A percentile compares a stretch with the other conserved stretches of the same genome.
Evolutionary conservation across 1,140 invertebrate species (phyloP).

Genomic region (Ptiloglossa arizonensis): DNA sequence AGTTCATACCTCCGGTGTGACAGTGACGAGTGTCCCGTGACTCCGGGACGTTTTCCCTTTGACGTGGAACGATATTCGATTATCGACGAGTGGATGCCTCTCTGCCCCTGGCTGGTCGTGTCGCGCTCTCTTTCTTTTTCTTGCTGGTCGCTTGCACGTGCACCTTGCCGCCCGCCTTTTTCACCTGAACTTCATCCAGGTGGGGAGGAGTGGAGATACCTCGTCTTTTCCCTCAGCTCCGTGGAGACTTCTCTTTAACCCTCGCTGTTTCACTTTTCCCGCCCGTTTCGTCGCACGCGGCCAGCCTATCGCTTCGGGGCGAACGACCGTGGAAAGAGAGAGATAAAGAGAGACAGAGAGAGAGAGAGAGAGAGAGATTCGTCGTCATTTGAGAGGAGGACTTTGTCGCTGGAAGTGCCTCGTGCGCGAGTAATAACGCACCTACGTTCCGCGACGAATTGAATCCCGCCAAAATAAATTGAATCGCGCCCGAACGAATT

Average conservation of each 20-base stretch:
- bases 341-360: no score
- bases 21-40: slow-evolving; percentile 20
- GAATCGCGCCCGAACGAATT: no score
- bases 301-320: neutral
- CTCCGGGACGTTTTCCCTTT: slow-evolving; percentile 16
- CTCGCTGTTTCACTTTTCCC: slow-evolving; percentile 1
- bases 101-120: neutral
- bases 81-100: slow-evolving; percentile 15
- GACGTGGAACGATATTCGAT: slow-evolving; percentile 23
- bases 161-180: neutral
- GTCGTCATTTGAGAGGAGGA: no score
- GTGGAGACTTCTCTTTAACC: neutral
- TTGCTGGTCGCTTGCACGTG: no score
- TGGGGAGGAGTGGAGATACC: no score
- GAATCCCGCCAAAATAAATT: no score
- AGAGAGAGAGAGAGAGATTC: no score
- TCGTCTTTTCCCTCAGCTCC: neutral
- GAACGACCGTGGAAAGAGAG: neutral
- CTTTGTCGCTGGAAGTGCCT: no score
- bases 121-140: neutral
- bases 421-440: no score
- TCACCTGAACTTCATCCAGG: neutral
- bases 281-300: no score
- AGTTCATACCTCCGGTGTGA: slow-evolving; percentile 25
- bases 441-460: no score